Percentiles rank a stretch among this genome's conserved stretches.
These are phyloP conservation scores for Lepus americanus DNA, from an alignment of 2,113 vertebrate species.

Conservation along the genomic window DNA sequence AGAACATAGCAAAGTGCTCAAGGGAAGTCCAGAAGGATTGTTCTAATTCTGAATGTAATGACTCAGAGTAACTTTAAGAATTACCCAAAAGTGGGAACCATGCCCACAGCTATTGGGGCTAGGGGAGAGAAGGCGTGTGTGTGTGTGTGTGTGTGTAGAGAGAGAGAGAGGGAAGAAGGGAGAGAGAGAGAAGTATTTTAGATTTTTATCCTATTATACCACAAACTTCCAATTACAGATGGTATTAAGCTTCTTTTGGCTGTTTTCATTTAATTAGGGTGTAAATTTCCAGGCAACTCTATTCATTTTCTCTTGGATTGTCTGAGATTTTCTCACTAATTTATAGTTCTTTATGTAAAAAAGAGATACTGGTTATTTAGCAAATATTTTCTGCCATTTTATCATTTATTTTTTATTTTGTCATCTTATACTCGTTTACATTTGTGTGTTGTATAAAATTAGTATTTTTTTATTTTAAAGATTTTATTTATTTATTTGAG, in stretches of 20 bases:
- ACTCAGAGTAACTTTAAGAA: not conserved
- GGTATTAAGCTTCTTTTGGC: not conserved
- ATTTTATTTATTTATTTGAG: too few relatives aligned
- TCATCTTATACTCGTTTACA: not conserved
- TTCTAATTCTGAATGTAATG: not conserved
- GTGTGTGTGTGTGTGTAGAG: not conserved
- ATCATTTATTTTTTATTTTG: not conserved
- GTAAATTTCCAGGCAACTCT: not conserved
- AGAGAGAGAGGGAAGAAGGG: not conserved
- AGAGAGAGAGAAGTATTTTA: not conserved
- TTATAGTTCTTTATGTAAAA: not conserved
- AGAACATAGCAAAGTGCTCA: not conserved
- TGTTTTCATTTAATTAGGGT: not conserved
- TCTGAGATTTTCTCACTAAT: not conserved
- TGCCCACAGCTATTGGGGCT: too few relatives aligned
- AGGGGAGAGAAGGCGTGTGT: not conserved
- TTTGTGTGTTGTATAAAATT: not conserved
- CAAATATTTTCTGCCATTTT: not conserved
- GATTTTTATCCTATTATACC: not conserved
- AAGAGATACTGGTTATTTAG: not conserved
- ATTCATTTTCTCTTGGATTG: conserved; percentile 18
- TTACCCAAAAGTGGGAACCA: not conserved
- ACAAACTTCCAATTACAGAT: not conserved
- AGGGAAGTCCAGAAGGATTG: not conserved
- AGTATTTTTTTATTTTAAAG: not conserved